Evolutionary conservation across 30 jellyfish, hydroid and myxozoan genomes (phyloP).

Genomic region (Hydractinia symbiolongicarpus): DNA sequence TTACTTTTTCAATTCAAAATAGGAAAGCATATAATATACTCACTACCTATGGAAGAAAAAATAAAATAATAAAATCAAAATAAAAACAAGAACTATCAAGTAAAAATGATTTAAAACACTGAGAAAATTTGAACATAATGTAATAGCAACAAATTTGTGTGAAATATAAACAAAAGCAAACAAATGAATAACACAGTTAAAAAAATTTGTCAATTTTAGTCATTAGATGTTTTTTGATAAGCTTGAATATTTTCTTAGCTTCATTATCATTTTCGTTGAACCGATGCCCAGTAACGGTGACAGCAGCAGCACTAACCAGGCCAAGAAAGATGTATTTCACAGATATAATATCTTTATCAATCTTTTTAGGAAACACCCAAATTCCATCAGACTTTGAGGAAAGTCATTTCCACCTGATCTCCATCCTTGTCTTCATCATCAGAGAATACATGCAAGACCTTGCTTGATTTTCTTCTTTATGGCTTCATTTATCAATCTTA

Average conservation of each 20-base stretch:
- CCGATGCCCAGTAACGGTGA: neutral
- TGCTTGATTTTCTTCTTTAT: too few species aligned
- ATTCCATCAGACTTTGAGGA: constrained; percentile 2
- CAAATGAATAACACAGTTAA: too few species aligned
- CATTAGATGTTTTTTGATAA: neutral
- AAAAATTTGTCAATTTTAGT: neutral
- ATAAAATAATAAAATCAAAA: too few species aligned
- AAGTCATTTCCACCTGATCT: constrained; percentile 11
- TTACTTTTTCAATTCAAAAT: too few species aligned
- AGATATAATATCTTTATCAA: constrained; percentile 3
- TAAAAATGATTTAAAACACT: too few species aligned
- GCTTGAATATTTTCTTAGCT: constrained; percentile 2
- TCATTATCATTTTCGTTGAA: neutral
- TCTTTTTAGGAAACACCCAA: constrained; percentile 8
- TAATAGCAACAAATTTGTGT: too few species aligned
- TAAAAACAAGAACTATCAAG: too few species aligned
- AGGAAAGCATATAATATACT: too few species aligned
- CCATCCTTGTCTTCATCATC: neutral
- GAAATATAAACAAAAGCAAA: too few species aligned
- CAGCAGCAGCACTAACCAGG: neutral
- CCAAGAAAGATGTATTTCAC: constrained; percentile 2
- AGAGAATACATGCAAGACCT: constrained; percentile 8
- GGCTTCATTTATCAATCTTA: too few species aligned
- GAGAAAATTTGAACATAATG: too few species aligned
- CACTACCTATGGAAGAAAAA: too few species aligned